Evolutionary conservation across 1,140 invertebrate genomes (phyloP), one percentile per base, ranked within the genome.

Genomic region (Hyposmocoma kahamanoa): DNA sequence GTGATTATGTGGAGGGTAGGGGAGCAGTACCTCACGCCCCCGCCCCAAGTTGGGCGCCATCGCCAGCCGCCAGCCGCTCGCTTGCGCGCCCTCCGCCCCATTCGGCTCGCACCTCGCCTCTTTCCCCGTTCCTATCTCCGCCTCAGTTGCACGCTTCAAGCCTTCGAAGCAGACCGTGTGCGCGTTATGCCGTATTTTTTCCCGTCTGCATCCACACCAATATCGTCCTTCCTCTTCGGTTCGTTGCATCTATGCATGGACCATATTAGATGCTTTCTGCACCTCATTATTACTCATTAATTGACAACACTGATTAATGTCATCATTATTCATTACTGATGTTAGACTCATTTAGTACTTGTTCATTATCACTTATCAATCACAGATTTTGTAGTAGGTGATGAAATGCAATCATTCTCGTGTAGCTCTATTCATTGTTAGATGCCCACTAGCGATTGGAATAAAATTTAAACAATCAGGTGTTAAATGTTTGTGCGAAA

Each of bases 221-320:
- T 66, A 54, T 67, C 62, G 62, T 68, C 62, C 65, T 60, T 47
- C 62, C 59, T 60, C 52, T 44, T 70, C 70, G 81, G 81, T 84
- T 84, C 78, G 81, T 84, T 79, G 81, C 77, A 78, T 72, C 56
- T 52, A 81, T 74, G 81, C 78, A 84, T 82, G 78, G 62, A 74
- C 76, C 78, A 82, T 78, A 68, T 54, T 82, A 82, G 78, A 79
- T 59, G 78, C 76, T 84, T 84, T 51, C 46, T 75, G 81, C 81
- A 82, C 76, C 56, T 65, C 61, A 78, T 71, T 50, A 48, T 62
- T n/a, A n/a, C n/a, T 70, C 74, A 84, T 66, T 58, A 57, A 50
- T 17, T 19, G 17, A 42, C 43, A 18, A 22, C 44, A 34, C 34
- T 39, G 30, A 46, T 42, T 18, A 36, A 36, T 15, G 32, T 36